phyloP scores from a whole-genome alignment of 2,888 invertebrate species.

The Tenthredo notha region DNA sequence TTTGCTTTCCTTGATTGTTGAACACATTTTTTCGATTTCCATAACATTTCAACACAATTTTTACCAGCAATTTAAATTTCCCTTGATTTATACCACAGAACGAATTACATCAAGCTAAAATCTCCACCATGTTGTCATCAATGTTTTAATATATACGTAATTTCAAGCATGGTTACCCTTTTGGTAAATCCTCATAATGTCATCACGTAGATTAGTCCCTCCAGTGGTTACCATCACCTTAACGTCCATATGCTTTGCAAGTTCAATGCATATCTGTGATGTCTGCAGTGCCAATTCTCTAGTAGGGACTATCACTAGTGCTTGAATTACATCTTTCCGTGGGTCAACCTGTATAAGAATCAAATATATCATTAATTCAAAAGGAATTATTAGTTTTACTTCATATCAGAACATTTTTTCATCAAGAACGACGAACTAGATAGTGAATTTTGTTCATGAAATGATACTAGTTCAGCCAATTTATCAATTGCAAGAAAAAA shows the following conservation, averaged over 20 bases:
- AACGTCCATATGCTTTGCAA: slow-evolving; percentile 97
- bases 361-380: not conserved
- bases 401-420: not conserved
- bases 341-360: slow-evolving; percentile 83
- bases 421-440: not conserved
- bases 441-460: not conserved
- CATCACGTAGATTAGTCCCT: slow-evolving; percentile 98
- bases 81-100: not conserved
- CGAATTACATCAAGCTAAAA: not conserved
- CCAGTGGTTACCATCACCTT: slow-evolving; percentile 99
- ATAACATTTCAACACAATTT: not conserved
- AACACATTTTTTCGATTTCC: not conserved
- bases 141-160: slow-evolving; percentile 53
- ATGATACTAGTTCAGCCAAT: not conserved
- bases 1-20: not conserved
- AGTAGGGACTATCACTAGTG: slow-evolving; percentile 98
- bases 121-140: not conserved
- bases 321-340: slow-evolving; percentile 96
- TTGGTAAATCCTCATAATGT: slow-evolving; percentile 99
- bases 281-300: slow-evolving; percentile 99
- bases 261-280: slow-evolving; percentile 99
- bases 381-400: not conserved
- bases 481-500: too few species aligned
- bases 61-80: not conserved
- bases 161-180: slow-evolving; percentile 84